Base-by-base conservation (phyloP, 2,797 vertebrate genomes). In the Knipowitschia caucasica region DNA sequence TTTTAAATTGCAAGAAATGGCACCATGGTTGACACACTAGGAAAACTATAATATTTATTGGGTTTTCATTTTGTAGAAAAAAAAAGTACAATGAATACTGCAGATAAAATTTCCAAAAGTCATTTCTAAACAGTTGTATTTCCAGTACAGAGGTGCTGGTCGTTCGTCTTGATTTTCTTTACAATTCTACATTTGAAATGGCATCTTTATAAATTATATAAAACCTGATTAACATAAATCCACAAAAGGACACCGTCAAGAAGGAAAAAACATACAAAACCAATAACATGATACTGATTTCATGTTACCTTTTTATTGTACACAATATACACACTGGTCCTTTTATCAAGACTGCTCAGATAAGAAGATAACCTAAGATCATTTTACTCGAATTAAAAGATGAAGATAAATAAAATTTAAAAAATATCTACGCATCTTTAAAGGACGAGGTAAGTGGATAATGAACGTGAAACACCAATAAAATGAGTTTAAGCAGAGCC, bases 31-130 rank as follows among this genome's bases (percentile, higher is more conserved):
- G 75, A 82, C 90, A 90, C 93, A 93, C 95, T 97, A 94, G 92
- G 92, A 98, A 98, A 98, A 96, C 92, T 95, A 94, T 92, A 86
- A 77, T 86, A 77, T 98, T 99, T 99, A 96, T 96, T 98, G 94
- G 90, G 90, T 94, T 61, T 93, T 57, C 90, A n/a, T 5, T 39
- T 65, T 42, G 56, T 52, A 73, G 80, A 96, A 94, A 91, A 89
- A 90, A 93, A 95, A 98, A 93, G 97, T 91, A 92, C 89, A 93
- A 93, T 92, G 92, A 98, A 93, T 93, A 94, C 91, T 93, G 93
- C 93, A 94, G 94, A 94, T 97, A 95, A 98, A 99, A 98, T 87
- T 86, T 90, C 93, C 92, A 94, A 94, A 96, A 91, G 84, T 91
- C 87, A 88, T 90, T 74, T 91, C 81, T 82, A 96, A 95, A 95